Conservation (phyloP, 1,140 invertebrate species). For the Heliconius nattereri region DNA sequence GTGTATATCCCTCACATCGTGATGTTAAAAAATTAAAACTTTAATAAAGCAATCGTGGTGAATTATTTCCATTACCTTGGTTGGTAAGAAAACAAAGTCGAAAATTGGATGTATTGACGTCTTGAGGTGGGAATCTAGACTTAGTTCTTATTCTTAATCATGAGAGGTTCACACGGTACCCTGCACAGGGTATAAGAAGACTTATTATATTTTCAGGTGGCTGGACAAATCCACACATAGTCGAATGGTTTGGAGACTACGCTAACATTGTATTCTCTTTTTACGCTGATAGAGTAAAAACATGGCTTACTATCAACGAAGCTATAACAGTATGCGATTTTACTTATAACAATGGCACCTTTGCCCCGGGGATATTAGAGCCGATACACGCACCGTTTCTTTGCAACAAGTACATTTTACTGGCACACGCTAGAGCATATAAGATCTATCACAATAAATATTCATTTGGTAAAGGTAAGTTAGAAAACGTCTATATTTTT, state of each 20-base stretch:
- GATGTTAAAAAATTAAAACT: too few species aligned
- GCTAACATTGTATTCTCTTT: slow-evolving; percentile 30
- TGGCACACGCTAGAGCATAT: slow-evolving; percentile 38
- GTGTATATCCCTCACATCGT: too few species aligned
- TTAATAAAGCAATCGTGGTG: too few species aligned
- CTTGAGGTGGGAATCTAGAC: too few species aligned
- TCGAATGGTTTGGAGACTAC: slow-evolving; percentile 35
- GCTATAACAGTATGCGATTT: slow-evolving; percentile 26
- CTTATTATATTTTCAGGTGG: slow-evolving; percentile 24
- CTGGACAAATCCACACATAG: slow-evolving; percentile 39
- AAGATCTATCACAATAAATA: slow-evolving; percentile 22
- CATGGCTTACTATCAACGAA: slow-evolving; percentile 39
- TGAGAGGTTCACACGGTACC: too few species aligned
- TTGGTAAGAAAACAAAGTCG: too few species aligned
- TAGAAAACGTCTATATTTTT: neutral
- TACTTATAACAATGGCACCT: slow-evolving; percentile 28
- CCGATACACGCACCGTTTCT: slow-evolving; percentile 28
- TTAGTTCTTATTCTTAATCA: too few species aligned
- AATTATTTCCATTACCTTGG: too few species aligned
- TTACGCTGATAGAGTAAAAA: slow-evolving; percentile 34
- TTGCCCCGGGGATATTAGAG: slow-evolving; percentile 21
- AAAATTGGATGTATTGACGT: too few species aligned
- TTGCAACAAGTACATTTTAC: slow-evolving; percentile 33
- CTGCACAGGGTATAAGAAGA: too few species aligned
- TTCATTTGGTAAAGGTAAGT: neutral